Evolutionary conservation across 2,797 vertebrate genomes (phyloP).

Genomic region (Spinibarbus caldwelli): DNA sequence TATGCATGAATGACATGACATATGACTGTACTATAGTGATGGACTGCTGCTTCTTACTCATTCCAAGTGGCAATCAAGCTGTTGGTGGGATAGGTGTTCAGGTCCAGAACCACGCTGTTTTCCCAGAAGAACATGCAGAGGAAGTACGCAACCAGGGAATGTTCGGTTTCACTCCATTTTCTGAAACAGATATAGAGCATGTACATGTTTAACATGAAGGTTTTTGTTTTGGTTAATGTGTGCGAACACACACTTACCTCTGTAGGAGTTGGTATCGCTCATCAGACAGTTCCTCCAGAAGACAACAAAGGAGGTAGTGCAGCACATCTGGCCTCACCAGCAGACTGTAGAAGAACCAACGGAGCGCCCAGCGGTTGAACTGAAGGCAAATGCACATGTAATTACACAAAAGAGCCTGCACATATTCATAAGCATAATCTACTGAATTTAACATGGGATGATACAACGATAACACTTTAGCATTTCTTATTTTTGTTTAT

Average conservation of each 20-base stretch:
- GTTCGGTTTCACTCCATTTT: conserved; percentile 19
- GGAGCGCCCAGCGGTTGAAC: conserved; percentile 73
- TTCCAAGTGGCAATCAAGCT: conserved; percentile 50
- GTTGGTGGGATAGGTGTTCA: conserved; percentile 1
- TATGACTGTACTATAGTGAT: background rate
- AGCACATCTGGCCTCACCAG: conserved; percentile 35
- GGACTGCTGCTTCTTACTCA: conserved; percentile 45
- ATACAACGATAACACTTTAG: background rate
- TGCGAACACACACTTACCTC: background rate
- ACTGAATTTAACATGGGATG: background rate
- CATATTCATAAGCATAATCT: background rate
- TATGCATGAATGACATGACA: background rate
- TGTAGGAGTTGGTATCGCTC: background rate
- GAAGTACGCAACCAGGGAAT: conserved; percentile 45
- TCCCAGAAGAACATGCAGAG: conserved; percentile 54
- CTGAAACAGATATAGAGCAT: conserved; percentile 10
- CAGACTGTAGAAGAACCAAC: conserved; percentile 68
- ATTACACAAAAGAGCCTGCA: background rate
- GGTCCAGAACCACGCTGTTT: conserved; percentile 15
- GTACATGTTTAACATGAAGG: background rate
- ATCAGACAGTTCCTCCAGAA: conserved; percentile 59
- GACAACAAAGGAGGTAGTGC: conserved; percentile 48
- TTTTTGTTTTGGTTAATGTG: background rate
- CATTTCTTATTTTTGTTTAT: background rate
- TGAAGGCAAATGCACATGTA: conserved; percentile 55